phyloP scores from a whole-genome alignment of 2,888 invertebrate genomes.

The Cremastobaeus sp. region DNA sequence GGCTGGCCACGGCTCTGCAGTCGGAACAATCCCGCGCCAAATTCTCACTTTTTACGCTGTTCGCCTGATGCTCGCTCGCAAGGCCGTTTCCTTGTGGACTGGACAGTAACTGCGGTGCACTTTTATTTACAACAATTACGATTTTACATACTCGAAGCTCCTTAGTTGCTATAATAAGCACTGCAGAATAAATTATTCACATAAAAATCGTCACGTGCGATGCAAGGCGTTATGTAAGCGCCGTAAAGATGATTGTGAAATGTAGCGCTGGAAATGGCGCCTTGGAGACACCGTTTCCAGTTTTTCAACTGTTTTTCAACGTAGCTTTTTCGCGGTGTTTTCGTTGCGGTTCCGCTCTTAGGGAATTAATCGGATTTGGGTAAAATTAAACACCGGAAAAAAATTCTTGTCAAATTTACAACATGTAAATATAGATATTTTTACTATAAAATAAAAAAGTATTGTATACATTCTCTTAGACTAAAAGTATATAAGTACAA shows the following conservation, averaged over 20 bases:
- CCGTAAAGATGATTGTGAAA: slow-evolving; percentile 10
- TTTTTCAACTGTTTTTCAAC: neutral
- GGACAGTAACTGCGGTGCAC: slow-evolving; percentile 1
- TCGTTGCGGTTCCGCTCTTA: no score
- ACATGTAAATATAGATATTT: no score
- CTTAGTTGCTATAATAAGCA: neutral
- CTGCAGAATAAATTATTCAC: neutral
- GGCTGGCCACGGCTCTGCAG: slow-evolving; percentile 58
- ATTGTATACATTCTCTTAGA: no score
- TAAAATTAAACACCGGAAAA: no score
- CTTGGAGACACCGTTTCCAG: neutral
- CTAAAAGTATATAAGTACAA: no score
- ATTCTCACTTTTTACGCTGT: slow-evolving; percentile 58
- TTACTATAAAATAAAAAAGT: no score
- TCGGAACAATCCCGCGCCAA: slow-evolving; percentile 48
- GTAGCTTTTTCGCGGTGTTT: no score
- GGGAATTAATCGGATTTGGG: no score
- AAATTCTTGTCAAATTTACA: no score
- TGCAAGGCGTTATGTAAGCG: slow-evolving; percentile 8
- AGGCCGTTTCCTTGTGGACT: slow-evolving; percentile 45
- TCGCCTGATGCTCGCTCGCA: slow-evolving; percentile 44
- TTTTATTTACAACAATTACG: slow-evolving; percentile 19
- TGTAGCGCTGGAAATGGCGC: neutral
- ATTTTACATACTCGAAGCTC: slow-evolving; percentile 24
- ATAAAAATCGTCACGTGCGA: slow-evolving; percentile 1